These are phyloP conservation scores for Drosophila repleta DNA, from an alignment of 1,140 invertebrate genomes.

Conservation along the genomic window DNA sequence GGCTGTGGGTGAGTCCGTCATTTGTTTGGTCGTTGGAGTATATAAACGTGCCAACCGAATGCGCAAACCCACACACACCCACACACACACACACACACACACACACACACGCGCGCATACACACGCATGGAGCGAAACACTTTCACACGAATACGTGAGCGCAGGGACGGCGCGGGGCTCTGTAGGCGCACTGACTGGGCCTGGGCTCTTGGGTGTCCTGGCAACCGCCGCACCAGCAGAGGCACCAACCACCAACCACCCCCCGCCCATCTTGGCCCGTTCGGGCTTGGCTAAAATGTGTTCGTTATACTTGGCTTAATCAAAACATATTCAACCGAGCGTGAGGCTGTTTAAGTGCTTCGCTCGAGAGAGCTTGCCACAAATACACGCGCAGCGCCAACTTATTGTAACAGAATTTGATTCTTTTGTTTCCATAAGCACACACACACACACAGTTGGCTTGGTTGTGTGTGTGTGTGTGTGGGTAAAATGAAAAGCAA, in stretches of 20 bases:
- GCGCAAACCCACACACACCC: conserved; percentile 34
- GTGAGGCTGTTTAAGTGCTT: conserved; percentile 79
- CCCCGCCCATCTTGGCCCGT: neutral
- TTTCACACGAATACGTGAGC: conserved; percentile 1
- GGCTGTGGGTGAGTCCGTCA: conserved; percentile 41
- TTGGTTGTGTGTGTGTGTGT: conserved; percentile 8
- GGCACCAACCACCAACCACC: neutral
- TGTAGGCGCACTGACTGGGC: conserved; percentile 13
- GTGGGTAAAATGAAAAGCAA: conserved; percentile 58
- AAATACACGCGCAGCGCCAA: conserved; percentile 67
- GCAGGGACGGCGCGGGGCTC: conserved; percentile 3
- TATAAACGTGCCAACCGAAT: conserved; percentile 64
- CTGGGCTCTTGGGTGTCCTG: conserved; percentile 31
- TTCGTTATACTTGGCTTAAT: conserved; percentile 81
- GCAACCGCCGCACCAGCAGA: neutral
- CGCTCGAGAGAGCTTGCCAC: conserved; percentile 76
- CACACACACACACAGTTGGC: conserved; percentile 1
- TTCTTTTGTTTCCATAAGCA: conserved; percentile 64
- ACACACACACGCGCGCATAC: conserved; percentile 5
- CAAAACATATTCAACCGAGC: conserved; percentile 80
- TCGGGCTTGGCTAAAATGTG: conserved; percentile 59
- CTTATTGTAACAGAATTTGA: conserved; percentile 80
- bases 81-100: conserved; percentile 1
- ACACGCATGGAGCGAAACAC: conserved; percentile 13
- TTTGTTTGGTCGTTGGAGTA: conserved; percentile 67